Conservation (phyloP, 2,888 invertebrate species). For the Spisula solida region DNA sequence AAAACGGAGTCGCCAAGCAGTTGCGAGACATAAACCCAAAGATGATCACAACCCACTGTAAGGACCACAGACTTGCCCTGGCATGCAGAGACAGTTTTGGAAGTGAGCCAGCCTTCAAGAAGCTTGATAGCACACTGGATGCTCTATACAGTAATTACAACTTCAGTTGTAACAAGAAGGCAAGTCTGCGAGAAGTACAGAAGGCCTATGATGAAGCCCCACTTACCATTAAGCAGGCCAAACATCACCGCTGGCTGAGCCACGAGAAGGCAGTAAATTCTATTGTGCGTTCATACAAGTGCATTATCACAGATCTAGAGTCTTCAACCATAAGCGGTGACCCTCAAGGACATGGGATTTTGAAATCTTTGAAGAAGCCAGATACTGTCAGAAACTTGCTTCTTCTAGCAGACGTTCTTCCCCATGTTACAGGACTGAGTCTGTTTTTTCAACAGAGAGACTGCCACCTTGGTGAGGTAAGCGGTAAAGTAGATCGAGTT, state of each 20-base stretch:
- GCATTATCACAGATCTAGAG: constrained; percentile 61
- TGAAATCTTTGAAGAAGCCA: constrained; percentile 62
- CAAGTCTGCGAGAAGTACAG: constrained; percentile 61
- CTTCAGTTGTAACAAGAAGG: constrained; percentile 47
- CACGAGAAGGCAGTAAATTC: constrained; percentile 61
- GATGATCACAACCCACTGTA: constrained; percentile 53
- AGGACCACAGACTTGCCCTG: constrained; percentile 56
- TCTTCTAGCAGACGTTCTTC: constrained; percentile 64
- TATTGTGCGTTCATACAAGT: constrained; percentile 50
- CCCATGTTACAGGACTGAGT: constrained; percentile 40
- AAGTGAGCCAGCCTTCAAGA: constrained; percentile 24
- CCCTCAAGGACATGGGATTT: constrained; percentile 60
- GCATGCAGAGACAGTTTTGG: constrained; percentile 56
- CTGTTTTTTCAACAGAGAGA: constrained; percentile 57
- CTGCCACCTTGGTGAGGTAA: constrained; percentile 51
- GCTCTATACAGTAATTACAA: constrained; percentile 61
- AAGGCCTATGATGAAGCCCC: constrained; percentile 55
- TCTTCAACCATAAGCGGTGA: constrained; percentile 39
- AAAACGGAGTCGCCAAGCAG: constrained; percentile 53
- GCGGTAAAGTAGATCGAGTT: constrained; percentile 49
- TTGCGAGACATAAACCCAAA: constrained; percentile 45
- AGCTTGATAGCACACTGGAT: constrained; percentile 46
- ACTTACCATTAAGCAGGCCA: constrained; percentile 63
- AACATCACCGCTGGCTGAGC: constrained; percentile 68
- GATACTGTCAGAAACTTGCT: constrained; percentile 48